phyloP scores from a whole-genome alignment of 2,888 invertebrate species.

The Lasioglossum villosulum region DNA sequence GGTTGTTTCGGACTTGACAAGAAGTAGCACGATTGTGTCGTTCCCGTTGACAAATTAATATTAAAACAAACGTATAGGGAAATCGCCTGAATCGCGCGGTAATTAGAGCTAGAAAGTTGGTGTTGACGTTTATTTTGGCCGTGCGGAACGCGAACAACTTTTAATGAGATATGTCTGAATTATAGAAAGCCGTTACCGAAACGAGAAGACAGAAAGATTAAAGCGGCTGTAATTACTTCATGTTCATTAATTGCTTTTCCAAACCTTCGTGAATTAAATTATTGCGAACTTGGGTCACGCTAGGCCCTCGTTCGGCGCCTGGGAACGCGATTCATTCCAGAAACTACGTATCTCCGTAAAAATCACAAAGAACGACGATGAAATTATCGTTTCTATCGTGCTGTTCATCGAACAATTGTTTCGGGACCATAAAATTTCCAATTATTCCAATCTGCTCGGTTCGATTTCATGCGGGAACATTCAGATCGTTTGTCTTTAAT shows the following conservation, averaged over 20 bases:
- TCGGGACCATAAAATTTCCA: background rate
- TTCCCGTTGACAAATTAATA: constrained; percentile 43
- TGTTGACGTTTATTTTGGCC: constrained; percentile 64
- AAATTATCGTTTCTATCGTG: background rate
- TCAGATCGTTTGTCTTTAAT: background rate
- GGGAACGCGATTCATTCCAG: background rate
- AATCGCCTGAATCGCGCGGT: constrained; percentile 61
- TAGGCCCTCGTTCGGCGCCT: constrained; percentile 17
- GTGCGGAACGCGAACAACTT: constrained; percentile 60
- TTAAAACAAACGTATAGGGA: constrained; percentile 56
- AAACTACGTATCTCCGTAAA: constrained; percentile 31
- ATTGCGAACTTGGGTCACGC: constrained; percentile 55
- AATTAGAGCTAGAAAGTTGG: constrained; percentile 62
- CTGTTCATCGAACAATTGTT: background rate
- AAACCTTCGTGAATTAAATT: constrained; percentile 61
- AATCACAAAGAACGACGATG: constrained; percentile 3
- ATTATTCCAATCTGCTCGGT: background rate
- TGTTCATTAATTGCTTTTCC: constrained; percentile 64
- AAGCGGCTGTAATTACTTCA: constrained; percentile 63
- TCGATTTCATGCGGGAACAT: background rate
- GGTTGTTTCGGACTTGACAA: background rate
- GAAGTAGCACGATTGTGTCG: constrained; percentile 34
- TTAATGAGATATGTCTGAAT: constrained; percentile 68
- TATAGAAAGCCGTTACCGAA: constrained; percentile 64
- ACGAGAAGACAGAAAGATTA: constrained; percentile 65